A percentile compares a stretch with the other conserved stretches of the same genome.
Conservation (phyloP, 2,113 vertebrate genomes). For the Brachypodius melanocephalos region DNA sequence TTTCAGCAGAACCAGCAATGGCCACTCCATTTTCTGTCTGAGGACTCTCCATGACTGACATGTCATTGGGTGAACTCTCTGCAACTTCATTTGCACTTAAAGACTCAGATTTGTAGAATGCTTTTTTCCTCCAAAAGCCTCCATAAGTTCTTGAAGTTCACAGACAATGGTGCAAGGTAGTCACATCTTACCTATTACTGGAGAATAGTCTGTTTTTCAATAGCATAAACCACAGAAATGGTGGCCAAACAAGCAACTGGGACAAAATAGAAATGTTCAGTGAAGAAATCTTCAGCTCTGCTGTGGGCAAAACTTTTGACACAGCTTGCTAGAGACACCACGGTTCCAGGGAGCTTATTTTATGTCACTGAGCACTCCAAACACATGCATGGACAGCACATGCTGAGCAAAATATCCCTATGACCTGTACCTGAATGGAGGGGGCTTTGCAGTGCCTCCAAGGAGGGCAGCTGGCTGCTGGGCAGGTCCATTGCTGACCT, state of each 20-base stretch:
- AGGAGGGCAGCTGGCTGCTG: not conserved
- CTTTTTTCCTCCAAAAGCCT: not conserved
- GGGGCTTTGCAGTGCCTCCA: not conserved
- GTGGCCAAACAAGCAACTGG: not conserved
- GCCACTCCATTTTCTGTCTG: not conserved
- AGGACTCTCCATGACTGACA: not conserved
- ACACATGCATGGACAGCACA: not conserved
- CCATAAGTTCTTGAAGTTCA: not conserved
- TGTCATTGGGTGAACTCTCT: not conserved
- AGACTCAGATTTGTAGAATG: not conserved
- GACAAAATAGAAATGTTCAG: not conserved
- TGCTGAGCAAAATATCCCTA: not conserved
- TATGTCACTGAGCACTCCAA: not conserved
- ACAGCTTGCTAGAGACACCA: not conserved
- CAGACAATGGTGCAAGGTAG: not conserved
- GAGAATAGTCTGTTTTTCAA: not conserved
- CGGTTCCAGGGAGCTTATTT: not conserved
- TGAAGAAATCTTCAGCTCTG: not conserved
- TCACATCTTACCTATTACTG: not conserved
- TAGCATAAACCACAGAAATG: not conserved
- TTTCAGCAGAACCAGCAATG: not conserved
- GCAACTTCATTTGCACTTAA: not conserved
- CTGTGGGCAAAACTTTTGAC: not conserved
- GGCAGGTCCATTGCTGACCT: slow-evolving; percentile 58
- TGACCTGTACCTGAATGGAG: not conserved